Evolutionary conservation across 2,888 invertebrate species (phyloP).

Genomic region (Ormyrus labotus): DNA sequence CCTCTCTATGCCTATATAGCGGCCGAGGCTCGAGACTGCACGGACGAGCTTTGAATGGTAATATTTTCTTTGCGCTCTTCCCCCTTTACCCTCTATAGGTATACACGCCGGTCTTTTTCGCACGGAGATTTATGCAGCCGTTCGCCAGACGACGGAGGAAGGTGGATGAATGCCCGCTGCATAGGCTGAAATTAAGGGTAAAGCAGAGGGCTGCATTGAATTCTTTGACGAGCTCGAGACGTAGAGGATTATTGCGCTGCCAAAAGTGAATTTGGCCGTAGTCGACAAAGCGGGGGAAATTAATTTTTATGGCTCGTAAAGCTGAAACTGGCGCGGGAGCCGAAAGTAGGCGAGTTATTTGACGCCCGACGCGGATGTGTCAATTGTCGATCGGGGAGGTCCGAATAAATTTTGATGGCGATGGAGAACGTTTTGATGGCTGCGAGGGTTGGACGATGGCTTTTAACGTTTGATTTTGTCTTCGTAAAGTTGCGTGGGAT

Average conservation of each 20-base stretch:
- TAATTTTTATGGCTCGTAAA: not conserved
- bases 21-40: not conserved
- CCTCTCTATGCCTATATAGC: not conserved
- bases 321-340: too few species aligned
- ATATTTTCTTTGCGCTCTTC: slow-evolving; percentile 21
- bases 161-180: not conserved
- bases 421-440: too few species aligned
- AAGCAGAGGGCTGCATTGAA: not conserved
- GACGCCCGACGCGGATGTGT: too few species aligned
- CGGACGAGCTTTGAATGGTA: slow-evolving; percentile 27
- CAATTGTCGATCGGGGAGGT: too few species aligned
- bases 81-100: not conserved
- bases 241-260: not conserved
- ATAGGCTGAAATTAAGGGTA: slow-evolving; percentile 4
- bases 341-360: too few species aligned
- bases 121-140: slow-evolving; percentile 7
- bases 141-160: not conserved
- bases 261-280: not conserved
- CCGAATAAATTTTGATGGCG: too few species aligned
- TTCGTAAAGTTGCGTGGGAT: too few species aligned
- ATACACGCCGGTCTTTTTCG: not conserved
- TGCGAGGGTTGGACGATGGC: too few species aligned
- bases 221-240: not conserved
- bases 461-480: too few species aligned
- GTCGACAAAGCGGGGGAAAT: not conserved